Evolutionary conservation across 1,140 invertebrate genomes (phyloP).

Genomic region (Hyphantria cunea): DNA sequence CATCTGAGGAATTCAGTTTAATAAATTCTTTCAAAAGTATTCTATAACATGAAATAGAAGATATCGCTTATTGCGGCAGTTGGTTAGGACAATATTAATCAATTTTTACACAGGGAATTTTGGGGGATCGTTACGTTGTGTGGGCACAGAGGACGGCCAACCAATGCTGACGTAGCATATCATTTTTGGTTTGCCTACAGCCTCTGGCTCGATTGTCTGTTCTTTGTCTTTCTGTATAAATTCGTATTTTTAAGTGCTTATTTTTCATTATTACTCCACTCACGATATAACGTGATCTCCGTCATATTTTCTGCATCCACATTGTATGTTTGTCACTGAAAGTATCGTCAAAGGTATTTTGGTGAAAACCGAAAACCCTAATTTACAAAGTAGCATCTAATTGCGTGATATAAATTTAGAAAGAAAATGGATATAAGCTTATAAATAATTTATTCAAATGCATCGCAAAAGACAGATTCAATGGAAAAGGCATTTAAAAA

Average conservation of each 20-base stretch:
- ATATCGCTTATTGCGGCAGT: conserved; percentile 50
- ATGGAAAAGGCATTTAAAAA: no score
- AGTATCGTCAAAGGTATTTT: conserved; percentile 13
- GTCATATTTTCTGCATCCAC: conserved; percentile 27
- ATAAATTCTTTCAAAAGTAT: conserved; percentile 49
- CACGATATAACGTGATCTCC: conserved; percentile 35
- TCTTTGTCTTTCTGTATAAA: conserved; percentile 65
- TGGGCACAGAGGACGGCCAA: conserved; percentile 57
- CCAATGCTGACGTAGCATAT: conserved; percentile 64
- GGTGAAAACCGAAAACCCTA: conserved; percentile 17
- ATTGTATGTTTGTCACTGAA: conserved; percentile 7
- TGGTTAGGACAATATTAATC: conserved; percentile 63
- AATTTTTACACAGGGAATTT: conserved; percentile 68
- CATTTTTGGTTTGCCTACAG: conserved; percentile 63
- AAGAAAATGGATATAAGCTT: conserved; percentile 1
- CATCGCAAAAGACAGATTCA: no score
- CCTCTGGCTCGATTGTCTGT: conserved; percentile 47
- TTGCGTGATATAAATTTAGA: conserved; percentile 4
- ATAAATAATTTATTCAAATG: no score
- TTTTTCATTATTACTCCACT: conserved; percentile 52
- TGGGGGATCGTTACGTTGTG: conserved; percentile 43
- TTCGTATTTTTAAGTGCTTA: conserved; percentile 51
- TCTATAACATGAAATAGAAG: conserved; percentile 39
- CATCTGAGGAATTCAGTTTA: conserved; percentile 44
- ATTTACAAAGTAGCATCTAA: conserved; percentile 3